These are phyloP conservation scores for Eulimnadia texana DNA, from an alignment of 1,140 invertebrate genomes.

Conservation along the genomic window DNA sequence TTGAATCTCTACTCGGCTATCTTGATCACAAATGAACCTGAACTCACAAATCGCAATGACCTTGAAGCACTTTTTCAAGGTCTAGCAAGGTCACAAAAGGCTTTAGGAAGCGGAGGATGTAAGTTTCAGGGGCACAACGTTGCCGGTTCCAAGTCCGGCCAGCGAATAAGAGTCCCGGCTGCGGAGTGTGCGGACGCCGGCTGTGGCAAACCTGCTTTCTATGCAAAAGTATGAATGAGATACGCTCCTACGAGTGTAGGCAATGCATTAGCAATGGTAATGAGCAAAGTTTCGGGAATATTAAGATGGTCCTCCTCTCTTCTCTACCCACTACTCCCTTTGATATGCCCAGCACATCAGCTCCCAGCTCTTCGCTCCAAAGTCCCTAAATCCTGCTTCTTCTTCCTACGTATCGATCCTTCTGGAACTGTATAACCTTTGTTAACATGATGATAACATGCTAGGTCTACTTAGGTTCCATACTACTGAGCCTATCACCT, in stretches of 20 bases:
- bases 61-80: not conserved
- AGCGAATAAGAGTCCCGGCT: not conserved
- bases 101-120: not conserved
- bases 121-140: not conserved
- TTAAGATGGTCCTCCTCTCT: not conserved
- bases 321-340: not conserved
- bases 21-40: no score
- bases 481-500: no score
- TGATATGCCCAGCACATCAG: not conserved
- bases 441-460: no score
- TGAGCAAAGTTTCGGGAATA: not conserved
- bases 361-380: no score
- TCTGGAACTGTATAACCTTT: no score
- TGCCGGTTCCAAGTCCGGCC: not conserved
- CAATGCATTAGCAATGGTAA: not conserved
- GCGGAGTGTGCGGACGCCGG: not conserved
- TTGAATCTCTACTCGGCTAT: no score
- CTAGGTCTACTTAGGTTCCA: no score
- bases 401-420: not conserved
- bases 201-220: not conserved
- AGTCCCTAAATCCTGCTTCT: no score
- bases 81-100: not conserved
- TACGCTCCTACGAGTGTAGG: not conserved
- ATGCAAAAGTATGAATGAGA: not conserved
- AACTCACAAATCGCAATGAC: not conserved